Conservation (phyloP, 2,888 invertebrate species). For the Cheilosia scutellata region DNA sequence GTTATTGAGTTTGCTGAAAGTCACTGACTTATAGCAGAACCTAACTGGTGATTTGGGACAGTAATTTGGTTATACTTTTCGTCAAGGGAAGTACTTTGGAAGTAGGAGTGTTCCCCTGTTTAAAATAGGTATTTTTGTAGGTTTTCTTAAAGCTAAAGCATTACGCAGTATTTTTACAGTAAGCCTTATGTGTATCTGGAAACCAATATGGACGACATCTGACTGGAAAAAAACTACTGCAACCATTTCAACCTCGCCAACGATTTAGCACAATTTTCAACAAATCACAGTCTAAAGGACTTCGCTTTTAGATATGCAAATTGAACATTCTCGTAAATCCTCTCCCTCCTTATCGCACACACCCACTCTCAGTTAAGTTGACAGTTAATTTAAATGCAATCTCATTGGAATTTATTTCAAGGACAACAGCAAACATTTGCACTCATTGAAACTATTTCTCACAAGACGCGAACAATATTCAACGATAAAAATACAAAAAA, state of each 20-base stretch:
- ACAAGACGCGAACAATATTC: neutral
- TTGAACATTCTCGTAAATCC: constrained; percentile 25
- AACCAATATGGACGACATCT: too few species aligned
- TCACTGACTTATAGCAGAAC: neutral
- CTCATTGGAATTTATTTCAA: constrained; percentile 35
- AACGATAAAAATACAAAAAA: neutral
- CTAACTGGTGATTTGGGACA: constrained; percentile 9
- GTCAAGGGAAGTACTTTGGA: too few species aligned
- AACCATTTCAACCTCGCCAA: too few species aligned
- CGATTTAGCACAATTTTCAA: neutral
- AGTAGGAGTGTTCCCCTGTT: too few species aligned
- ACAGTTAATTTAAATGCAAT: constrained; percentile 56
- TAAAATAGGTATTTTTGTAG: too few species aligned
- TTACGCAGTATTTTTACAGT: too few species aligned
- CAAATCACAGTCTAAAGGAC: constrained; percentile 29
- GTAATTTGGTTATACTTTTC: constrained; percentile 7
- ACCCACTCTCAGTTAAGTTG: neutral
- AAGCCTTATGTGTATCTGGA: too few species aligned
- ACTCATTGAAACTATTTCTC: constrained; percentile 29
- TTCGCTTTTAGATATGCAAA: constrained; percentile 28
- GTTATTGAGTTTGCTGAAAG: neutral
- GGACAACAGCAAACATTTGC: constrained; percentile 47
- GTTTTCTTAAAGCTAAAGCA: too few species aligned
- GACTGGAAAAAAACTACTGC: too few species aligned
- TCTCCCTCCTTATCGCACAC: neutral